phyloP scores from a whole-genome alignment of 2,797 vertebrate genomes.

The Tapera naevia region DNA sequence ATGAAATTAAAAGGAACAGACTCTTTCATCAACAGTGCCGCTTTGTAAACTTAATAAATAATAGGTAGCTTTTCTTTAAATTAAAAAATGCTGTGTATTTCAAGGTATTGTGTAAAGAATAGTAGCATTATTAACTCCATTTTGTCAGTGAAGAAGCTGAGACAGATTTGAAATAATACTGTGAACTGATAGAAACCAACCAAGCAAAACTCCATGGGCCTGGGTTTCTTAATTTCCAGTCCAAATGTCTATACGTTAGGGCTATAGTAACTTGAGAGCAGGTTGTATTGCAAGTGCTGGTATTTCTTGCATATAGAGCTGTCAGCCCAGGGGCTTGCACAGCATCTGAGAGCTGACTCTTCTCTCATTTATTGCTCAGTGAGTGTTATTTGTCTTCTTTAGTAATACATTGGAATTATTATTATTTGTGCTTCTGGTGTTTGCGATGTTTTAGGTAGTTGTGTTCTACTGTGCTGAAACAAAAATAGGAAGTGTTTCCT shows the following conservation, averaged over 20 bases:
- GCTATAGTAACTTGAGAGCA: not conserved
- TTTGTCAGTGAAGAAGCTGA: not conserved
- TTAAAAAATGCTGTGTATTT: not conserved
- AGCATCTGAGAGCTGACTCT: not conserved
- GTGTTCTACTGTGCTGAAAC: not conserved
- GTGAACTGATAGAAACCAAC: not conserved
- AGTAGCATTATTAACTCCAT: not conserved
- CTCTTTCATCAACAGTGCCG: not conserved
- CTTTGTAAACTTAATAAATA: not conserved
- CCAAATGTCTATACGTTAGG: not conserved
- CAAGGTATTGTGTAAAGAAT: not conserved
- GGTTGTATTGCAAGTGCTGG: not conserved
- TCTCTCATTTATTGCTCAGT: not conserved
- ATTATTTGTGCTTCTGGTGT: not conserved
- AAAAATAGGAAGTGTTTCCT: not conserved
- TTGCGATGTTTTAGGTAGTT: not conserved
- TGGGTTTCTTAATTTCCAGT: not conserved
- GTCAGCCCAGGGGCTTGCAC: not conserved
- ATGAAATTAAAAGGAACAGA: not conserved
- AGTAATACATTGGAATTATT: not conserved
- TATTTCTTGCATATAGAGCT: no score
- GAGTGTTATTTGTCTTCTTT: not conserved
- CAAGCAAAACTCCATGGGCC: not conserved
- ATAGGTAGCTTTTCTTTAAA: not conserved
- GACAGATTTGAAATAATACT: not conserved